Evolutionary conservation across 2,888 invertebrate genomes (phyloP), one percentile per base, ranked within the genome.

Genomic region (Resseliella maxima): DNA sequence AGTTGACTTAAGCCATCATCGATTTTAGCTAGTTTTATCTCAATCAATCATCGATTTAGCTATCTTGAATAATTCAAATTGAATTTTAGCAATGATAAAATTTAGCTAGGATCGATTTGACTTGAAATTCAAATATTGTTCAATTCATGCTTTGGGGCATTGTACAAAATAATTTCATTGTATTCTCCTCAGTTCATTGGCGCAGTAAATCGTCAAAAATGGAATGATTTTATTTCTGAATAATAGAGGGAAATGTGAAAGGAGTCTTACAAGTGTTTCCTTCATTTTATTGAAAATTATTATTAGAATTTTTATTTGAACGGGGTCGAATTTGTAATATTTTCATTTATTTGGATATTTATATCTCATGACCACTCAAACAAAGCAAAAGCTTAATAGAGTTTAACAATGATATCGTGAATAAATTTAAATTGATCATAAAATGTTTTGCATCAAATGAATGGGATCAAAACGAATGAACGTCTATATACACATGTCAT

Each of bases 351-450:
- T 41, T 8, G 12, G 5, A 8, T 41, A 8, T 41, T 5, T 12
- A 8, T 41, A 41, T 50, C 8, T 50, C 18, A 59, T 24, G 59
- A 59, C 24, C 24, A 24, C 24, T n/a, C 5, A 24, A n/a, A 31
- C n/a, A 72, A 72, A 31, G 72, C 72, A 72, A 72, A 72, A 72
- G 72, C 72, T 72, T 72, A 72, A 72, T 72, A 72, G 41, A 10
- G 31, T 6, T 31, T 72, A 72, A 72, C 72, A 72, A 72, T 72
- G 72, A 72, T 50, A 2, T 72, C n/a, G 15, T 27, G 72, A 72
- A 31, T 31, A 31, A 1, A 27, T 15, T 27, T n/a, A n/a, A 72
- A 1, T 31, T 31, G 72, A 72, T 72, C 72, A 72, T 72, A 72
- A 72, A 72, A 31, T 72, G 72, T 59, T 59, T 31, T 72, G 72